These are phyloP conservation scores for Maniola hyperantus DNA, from an alignment of 2,888 invertebrate species.

Conservation along the genomic window DNA sequence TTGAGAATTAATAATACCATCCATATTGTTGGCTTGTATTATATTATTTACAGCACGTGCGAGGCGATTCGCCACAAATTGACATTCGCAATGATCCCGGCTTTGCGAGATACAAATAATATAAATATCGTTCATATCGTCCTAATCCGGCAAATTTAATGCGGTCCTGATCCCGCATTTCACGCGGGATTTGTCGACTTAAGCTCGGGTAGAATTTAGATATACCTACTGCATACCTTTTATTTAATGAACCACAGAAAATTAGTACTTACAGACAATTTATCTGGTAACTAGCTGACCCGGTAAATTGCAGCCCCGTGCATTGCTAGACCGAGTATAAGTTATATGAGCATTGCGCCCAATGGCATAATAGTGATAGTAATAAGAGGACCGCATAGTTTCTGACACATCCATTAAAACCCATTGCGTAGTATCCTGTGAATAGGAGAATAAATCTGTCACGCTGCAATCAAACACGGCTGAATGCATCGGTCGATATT, in stretches of 20 bases:
- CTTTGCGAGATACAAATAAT: constrained; percentile 30
- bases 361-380: too few species aligned
- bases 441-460: constrained; percentile 20
- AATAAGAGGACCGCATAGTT: too few species aligned
- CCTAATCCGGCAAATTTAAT: constrained; percentile 37
- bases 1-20: neutral
- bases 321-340: too few species aligned
- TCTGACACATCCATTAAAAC: neutral
- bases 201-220: constrained; percentile 18
- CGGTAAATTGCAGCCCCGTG: too few species aligned
- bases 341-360: too few species aligned
- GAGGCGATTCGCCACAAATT: constrained; percentile 25
- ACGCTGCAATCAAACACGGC: constrained; percentile 27
- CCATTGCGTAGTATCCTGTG: neutral
- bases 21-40: neutral
- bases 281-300: too few species aligned
- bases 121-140: constrained; percentile 35
- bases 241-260: constrained; percentile 18
- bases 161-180: constrained; percentile 31
- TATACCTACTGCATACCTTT: constrained; percentile 11
- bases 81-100: constrained; percentile 32
- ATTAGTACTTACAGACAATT: too few species aligned
- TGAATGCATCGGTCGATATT: constrained; percentile 1
- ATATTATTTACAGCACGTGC: neutral
- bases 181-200: constrained; percentile 32